Evolutionary conservation across 2,797 vertebrate genomes (phyloP).

Genomic region (Tolypeutes matacus): DNA sequence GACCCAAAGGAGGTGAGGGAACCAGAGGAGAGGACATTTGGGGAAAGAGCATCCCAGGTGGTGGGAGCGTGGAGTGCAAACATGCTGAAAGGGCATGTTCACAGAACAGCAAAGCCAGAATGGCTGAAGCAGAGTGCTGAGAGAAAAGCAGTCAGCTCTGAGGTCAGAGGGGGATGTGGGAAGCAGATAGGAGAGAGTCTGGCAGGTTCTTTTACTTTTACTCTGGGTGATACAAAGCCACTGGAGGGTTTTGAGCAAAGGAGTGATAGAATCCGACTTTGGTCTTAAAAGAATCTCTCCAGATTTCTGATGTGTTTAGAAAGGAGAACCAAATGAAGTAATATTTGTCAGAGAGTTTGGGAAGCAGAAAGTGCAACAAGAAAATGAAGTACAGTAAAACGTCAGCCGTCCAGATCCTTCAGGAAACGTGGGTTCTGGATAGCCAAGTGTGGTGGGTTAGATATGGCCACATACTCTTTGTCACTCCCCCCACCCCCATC

Average conservation of each 20-base stretch:
- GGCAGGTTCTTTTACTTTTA: not conserved
- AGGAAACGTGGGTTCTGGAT: not conserved
- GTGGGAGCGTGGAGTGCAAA: not conserved
- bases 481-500: not conserved
- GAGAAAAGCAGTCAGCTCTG: not conserved
- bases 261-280: not conserved
- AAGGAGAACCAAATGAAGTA: not conserved
- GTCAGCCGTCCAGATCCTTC: not conserved
- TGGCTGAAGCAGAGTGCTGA: fast-evolving
- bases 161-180: not conserved
- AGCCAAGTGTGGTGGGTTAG: not conserved
- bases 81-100: not conserved
- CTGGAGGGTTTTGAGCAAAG: not conserved
- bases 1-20: not conserved
- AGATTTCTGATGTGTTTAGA: not conserved
- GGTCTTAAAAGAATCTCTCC: constrained; percentile 1
- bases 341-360: not conserved
- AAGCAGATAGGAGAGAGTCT: not conserved
- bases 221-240: not conserved
- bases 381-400: not conserved
- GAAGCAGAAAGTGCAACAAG: not conserved
- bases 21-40: not conserved
- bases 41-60: not conserved
- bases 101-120: not conserved
- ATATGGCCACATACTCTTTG: not conserved